Evolutionary conservation across 2,888 invertebrate genomes (phyloP).

Genomic region (Smittia sp.): DNA sequence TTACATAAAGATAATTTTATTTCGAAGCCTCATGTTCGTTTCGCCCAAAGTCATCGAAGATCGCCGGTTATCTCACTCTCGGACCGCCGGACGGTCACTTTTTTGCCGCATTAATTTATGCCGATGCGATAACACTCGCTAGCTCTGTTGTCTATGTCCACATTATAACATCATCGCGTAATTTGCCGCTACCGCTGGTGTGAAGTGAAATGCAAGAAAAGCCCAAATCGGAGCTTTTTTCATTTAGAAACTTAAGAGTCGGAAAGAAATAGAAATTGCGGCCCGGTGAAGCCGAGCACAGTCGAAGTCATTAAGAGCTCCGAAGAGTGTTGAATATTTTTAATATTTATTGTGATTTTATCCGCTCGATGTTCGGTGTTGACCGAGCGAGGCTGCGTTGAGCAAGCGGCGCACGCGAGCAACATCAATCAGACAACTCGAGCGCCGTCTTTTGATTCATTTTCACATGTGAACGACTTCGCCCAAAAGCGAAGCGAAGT

Average conservation of each 20-base stretch:
- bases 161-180: slow-evolving; percentile 13
- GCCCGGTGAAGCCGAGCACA: not conserved
- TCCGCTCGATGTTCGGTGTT: not conserved
- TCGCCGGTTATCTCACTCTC: slow-evolving; percentile 23
- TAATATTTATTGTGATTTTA: slow-evolving; percentile 7
- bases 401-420: not conserved
- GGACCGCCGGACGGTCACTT: not conserved
- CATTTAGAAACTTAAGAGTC: slow-evolving; percentile 5
- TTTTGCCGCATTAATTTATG: not conserved
- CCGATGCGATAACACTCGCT: slow-evolving; percentile 18
- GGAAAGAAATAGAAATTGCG: slow-evolving; percentile 1
- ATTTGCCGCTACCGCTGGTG: slow-evolving; percentile 14
- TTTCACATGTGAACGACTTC: slow-evolving; percentile 17
- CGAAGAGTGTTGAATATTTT: slow-evolving; percentile 20
- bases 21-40: not conserved
- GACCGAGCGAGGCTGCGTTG: not conserved
- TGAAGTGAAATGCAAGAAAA: slow-evolving; percentile 18
- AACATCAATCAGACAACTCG: not conserved
- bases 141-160: not conserved
- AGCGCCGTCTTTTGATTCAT: not conserved
- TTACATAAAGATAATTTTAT: slow-evolving; percentile 4
- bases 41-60: not conserved
- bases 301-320: slow-evolving; percentile 6
- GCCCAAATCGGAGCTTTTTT: not conserved
- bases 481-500: not conserved